A percentile compares a stretch with the other conserved stretches of the same genome.
Evolutionary conservation across 1,140 invertebrate species (phyloP).

Genomic region (Babylonia areolata): DNA sequence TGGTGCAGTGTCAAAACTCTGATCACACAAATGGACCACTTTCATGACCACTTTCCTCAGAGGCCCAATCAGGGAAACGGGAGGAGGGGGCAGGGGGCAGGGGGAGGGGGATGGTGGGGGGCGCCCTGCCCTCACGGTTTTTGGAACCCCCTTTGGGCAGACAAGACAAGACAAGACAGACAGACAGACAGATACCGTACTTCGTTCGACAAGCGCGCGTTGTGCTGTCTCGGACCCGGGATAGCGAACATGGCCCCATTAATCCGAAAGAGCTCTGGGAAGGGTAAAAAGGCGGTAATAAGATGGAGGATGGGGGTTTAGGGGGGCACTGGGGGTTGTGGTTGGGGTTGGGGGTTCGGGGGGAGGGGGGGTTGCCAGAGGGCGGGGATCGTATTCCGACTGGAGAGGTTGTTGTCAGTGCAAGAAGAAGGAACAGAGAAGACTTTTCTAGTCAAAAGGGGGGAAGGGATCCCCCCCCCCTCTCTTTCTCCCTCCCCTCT

Average conservation of each 20-base stretch:
- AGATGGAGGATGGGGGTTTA: not conserved
- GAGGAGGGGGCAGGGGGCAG: too few species aligned
- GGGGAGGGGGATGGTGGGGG: too few species aligned
- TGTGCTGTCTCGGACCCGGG: not conserved
- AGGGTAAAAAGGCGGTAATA: not conserved
- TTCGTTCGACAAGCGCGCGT: not conserved
- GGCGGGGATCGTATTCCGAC: not conserved
- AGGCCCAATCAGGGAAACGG: too few species aligned
- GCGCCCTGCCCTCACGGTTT: too few species aligned
- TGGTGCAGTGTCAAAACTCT: conserved; percentile 2
- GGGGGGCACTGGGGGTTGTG: not conserved
- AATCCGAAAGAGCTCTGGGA: not conserved
- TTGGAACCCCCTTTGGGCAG: too few species aligned
- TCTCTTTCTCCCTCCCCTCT: not conserved
- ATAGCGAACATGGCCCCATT: conserved; percentile 14
- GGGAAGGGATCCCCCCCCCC: too few species aligned
- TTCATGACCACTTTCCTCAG: not conserved
- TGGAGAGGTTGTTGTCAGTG: not conserved
- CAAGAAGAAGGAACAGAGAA: too few species aligned
- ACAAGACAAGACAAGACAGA: too few species aligned
- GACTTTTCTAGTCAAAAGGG: too few species aligned
- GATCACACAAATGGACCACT: conserved; percentile 9
- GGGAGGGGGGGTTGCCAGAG: too few species aligned
- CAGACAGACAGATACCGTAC: too few species aligned
- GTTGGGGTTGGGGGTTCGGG: too few species aligned